These are phyloP conservation scores for Monopis laevigella DNA, from an alignment of 2,888 invertebrate genomes.

Conservation along the genomic window DNA sequence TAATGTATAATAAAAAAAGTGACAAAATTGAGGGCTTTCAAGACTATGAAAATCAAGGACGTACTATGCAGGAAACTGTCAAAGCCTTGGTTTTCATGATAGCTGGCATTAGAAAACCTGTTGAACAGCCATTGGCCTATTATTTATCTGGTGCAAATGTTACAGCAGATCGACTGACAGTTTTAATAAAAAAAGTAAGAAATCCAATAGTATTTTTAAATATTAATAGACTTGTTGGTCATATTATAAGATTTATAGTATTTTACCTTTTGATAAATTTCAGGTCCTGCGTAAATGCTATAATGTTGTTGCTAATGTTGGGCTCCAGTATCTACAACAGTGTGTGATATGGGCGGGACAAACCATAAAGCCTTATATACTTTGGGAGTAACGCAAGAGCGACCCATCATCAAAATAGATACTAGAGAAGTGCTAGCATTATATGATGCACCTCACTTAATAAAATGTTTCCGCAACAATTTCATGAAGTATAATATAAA, in stretches of 20 bases:
- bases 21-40: conserved; percentile 8
- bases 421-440: conserved; percentile 15
- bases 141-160: conserved; percentile 16
- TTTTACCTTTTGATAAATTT: conserved; percentile 9
- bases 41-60: conserved; percentile 7
- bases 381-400: conserved; percentile 8
- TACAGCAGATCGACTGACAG: conserved; percentile 17
- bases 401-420: conserved; percentile 5
- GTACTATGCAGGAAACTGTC: background rate
- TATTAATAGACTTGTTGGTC: background rate
- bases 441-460: conserved; percentile 16
- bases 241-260: too few species aligned
- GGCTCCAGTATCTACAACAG: background rate
- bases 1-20: background rate
- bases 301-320: too few species aligned
- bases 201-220: background rate
- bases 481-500: conserved; percentile 18
- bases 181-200: conserved; percentile 10
- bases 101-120: background rate
- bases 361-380: conserved; percentile 2
- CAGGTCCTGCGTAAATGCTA: conserved; percentile 10
- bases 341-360: conserved; percentile 11
- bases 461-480: conserved; percentile 17
- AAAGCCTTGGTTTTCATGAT: conserved; percentile 1
- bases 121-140: conserved; percentile 4